Evolutionary conservation across 2,888 invertebrate genomes (phyloP).

Genomic region (Euphydryas editha): DNA sequence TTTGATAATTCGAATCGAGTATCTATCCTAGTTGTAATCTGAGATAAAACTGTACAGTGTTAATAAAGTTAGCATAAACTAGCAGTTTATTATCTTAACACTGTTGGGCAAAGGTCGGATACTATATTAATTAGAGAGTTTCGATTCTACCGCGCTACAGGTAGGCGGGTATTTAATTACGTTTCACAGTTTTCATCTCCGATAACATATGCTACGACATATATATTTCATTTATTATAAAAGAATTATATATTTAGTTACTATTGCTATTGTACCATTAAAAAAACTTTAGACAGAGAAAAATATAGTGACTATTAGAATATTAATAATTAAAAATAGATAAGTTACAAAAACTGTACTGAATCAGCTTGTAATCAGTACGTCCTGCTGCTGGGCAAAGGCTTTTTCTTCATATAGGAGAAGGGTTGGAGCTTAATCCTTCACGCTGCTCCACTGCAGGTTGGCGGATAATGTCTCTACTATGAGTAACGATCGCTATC

Average conservation of each 20-base stretch:
- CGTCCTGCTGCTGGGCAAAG: too few species aligned
- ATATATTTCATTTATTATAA: background rate
- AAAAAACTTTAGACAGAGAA: background rate
- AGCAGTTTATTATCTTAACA: conserved; percentile 23
- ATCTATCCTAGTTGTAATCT: conserved; percentile 12
- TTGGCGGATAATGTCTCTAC: too few species aligned
- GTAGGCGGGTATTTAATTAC: conserved; percentile 23
- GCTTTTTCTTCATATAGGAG: too few species aligned
- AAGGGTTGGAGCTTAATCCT: too few species aligned
- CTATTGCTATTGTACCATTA: background rate
- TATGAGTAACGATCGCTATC: too few species aligned
- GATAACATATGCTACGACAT: background rate
- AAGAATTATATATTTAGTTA: background rate
- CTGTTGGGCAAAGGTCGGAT: conserved; percentile 31
- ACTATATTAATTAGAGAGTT: conserved; percentile 27
- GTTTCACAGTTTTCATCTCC: conserved; percentile 13
- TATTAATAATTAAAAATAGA: too few species aligned
- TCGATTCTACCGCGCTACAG: conserved; percentile 14
- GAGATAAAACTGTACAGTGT: conserved; percentile 22
- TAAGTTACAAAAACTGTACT: too few species aligned
- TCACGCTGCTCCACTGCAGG: too few species aligned
- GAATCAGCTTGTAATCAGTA: too few species aligned
- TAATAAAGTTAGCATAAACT: conserved; percentile 35
- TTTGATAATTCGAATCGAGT: conserved; percentile 11
- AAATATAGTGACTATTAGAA: too few species aligned